Percentiles rank a stretch among this genome's conserved stretches.
phyloP scores from a whole-genome alignment of 37 sponge, comb jelly and placozoan species.

The Spongilla lacustris region DNA sequence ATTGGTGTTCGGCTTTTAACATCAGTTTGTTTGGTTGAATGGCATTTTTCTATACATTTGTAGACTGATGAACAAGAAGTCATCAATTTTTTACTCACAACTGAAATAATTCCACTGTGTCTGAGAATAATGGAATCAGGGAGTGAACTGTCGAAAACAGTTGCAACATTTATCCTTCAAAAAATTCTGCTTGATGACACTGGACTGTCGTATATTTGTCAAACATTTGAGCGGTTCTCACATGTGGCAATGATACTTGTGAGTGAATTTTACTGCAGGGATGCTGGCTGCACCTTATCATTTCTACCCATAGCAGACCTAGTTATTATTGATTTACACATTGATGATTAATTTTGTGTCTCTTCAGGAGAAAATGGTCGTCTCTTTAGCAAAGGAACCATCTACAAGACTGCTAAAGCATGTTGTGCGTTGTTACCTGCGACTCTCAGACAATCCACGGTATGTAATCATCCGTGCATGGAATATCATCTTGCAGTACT shows the following conservation, averaged over 20 bases:
- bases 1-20: too few species aligned
- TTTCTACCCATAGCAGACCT: too few species aligned
- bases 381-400: slow-evolving; percentile 85
- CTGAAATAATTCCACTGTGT: slow-evolving; percentile 97
- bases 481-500: too few species aligned
- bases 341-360: too few species aligned
- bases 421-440: slow-evolving; percentile 93
- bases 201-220: slow-evolving; percentile 96
- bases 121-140: slow-evolving; percentile 98
- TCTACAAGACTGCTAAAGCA: slow-evolving; percentile 92
- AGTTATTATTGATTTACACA: too few species aligned
- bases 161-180: slow-evolving; percentile 97
- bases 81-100: slow-evolving; percentile 93
- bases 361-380: slow-evolving; percentile 89
- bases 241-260: slow-evolving; percentile 94
- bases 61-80: slow-evolving; percentile 98
- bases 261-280: slow-evolving; percentile 3
- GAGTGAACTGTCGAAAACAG: slow-evolving; percentile 96
- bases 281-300: too few species aligned
- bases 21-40: neutral
- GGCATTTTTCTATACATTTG: neutral
- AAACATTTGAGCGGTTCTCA: slow-evolving; percentile 96
- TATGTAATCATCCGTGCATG: slow-evolving; percentile 21
- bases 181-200: slow-evolving; percentile 96
- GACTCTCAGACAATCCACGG: slow-evolving; percentile 94